phyloP scores from a whole-genome alignment of 2,888 invertebrate genomes.

The Drosophila niveifrons region DNA sequence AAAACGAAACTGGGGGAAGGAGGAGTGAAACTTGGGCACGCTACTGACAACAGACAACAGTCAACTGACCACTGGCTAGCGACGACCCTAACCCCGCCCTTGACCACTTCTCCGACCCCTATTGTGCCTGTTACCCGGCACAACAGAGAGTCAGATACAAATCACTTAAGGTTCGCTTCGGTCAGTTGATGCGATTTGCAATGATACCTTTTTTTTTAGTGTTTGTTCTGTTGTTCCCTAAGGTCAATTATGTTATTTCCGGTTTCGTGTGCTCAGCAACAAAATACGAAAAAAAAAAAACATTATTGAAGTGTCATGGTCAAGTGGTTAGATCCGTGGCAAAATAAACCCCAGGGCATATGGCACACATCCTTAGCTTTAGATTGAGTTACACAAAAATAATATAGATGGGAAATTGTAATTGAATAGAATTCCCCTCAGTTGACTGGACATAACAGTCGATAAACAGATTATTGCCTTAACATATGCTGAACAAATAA shows the following conservation, averaged over 20 bases:
- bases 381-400: conserved; percentile 48
- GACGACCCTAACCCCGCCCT: conserved; percentile 22
- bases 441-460: conserved; percentile 13
- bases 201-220: conserved; percentile 61
- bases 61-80: neutral
- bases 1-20: conserved; percentile 24
- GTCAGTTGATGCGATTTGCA: conserved; percentile 80
- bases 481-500: conserved; percentile 1
- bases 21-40: conserved; percentile 9
- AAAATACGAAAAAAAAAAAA: conserved; percentile 17
- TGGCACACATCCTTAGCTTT: conserved; percentile 27
- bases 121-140: conserved; percentile 56
- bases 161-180: conserved; percentile 66
- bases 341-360: conserved; percentile 53
- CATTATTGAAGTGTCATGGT: conserved; percentile 59
- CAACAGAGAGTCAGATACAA: conserved; percentile 74
- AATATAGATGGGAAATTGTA: conserved; percentile 49
- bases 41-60: conserved; percentile 31
- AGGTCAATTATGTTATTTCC: conserved; percentile 80
- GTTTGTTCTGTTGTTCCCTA: conserved; percentile 54
- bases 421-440: conserved; percentile 61
- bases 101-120: conserved; percentile 9
- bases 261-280: conserved; percentile 65
- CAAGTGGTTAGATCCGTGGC: conserved; percentile 69
- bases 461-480: neutral